Evolutionary conservation across 2,797 vertebrate species (phyloP), one percentile per base, ranked within the genome.

Genomic region (Megalops cyprinoides): DNA sequence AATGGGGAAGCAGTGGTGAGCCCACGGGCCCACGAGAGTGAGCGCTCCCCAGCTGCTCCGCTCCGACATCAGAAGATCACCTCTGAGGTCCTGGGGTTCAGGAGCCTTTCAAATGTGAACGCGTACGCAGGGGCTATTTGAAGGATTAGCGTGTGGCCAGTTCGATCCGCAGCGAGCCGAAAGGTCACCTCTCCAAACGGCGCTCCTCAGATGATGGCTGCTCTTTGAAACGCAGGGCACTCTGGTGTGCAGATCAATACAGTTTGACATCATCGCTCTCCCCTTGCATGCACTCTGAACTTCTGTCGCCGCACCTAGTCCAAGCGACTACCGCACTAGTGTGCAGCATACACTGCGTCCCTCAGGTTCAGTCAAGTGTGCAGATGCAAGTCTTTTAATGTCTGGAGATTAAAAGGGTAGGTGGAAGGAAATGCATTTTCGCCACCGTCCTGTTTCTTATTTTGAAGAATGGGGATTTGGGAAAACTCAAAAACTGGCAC

Each of bases 101-200:
- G 86, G 78, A 82, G 88, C 88, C 90, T 89, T 93, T 90, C 92
- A 92, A 92, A 91, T 91, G 87, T 90, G 90, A 93, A 85, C 79
- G 85, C 80, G 83, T 89, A 89, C 88, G 86, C 88, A 90, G 84
- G 86, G 87, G 88, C 87, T 90, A 89, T 94, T 92, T 89, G 89
- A 93, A 94, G 91, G 91, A 91, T 89, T 92, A 90, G 84, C 87
- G 84, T 86, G 78, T 89, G 83, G 84, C 79, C 81, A 49, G 60
- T 91, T 89, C 90, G 84, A 88, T 87, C 86, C 86, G 8, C 81
- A 83, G 82, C 80, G 76, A 83, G 83, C 88, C 69, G 56, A 93
- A 95, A 95, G 92, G 91, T 93, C 92, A 93, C 80, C 84, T 89
- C 86, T 89, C 87, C 80, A 83, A 92, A 90, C 87, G 78, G 84